phyloP scores from a whole-genome alignment of 30 jellyfish, hydroid and myxozoan genomes.

The Chrysaora quinquecirrha region DNA sequence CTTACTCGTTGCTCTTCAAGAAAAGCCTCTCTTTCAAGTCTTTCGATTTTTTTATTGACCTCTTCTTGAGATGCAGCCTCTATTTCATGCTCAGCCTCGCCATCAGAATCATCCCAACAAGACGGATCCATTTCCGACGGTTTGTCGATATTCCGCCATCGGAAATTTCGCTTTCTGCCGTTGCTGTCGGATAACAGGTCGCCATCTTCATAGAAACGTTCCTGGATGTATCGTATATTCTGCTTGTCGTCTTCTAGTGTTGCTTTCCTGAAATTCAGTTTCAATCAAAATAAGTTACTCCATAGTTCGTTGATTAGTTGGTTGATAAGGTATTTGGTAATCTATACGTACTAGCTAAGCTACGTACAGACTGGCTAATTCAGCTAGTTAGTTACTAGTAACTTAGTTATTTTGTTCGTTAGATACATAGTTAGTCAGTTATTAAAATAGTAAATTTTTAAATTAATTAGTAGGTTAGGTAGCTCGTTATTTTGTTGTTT shows the following conservation, averaged over 20 bases:
- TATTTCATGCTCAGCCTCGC: slow-evolving; percentile 27
- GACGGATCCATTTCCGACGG: slow-evolving; percentile 19
- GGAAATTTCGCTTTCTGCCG: slow-evolving; percentile 83
- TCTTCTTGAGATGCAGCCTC: slow-evolving; percentile 37
- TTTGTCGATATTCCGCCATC: slow-evolving; percentile 92
- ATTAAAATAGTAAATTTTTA: no score
- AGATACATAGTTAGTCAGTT: no score
- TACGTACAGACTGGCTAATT: no score
- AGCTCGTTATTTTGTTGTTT: no score
- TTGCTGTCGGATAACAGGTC: slow-evolving; percentile 79
- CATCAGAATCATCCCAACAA: slow-evolving; percentile 65
- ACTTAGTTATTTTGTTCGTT: no score
- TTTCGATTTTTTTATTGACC: slow-evolving; percentile 46
- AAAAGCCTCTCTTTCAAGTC: slow-evolving; percentile 86
- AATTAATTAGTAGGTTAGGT: no score
- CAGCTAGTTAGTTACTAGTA: no score
- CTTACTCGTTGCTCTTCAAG: slow-evolving; percentile 75
- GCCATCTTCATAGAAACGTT: slow-evolving; percentile 90
- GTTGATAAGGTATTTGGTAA: no score
- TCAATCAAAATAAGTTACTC: no score
- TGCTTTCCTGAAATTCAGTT: slow-evolving; percentile 73
- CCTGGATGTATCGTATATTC: slow-evolving; percentile 82
- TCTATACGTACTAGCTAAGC: no score
- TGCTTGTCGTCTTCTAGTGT: slow-evolving; percentile 81
- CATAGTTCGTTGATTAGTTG: no score